phyloP scores from a whole-genome alignment of 2,113 vertebrate genomes.

The Haplochromis burtoni region DNA sequence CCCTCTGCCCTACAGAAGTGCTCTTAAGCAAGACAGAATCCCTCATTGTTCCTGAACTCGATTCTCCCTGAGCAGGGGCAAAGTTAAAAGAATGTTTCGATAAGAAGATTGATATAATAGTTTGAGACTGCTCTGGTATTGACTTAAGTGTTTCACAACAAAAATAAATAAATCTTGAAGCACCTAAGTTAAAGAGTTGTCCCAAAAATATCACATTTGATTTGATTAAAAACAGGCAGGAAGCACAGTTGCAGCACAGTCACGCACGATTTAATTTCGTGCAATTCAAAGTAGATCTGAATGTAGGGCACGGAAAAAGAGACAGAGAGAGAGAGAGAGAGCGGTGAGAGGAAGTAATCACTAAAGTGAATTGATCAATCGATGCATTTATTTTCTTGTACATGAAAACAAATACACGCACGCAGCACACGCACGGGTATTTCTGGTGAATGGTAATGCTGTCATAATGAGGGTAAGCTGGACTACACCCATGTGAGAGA shows the following conservation, averaged over 20 bases:
- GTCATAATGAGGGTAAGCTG: conserved; percentile 48
- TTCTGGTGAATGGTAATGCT: conserved; percentile 34
- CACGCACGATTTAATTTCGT: background rate
- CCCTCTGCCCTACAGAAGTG: background rate
- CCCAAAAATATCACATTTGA: background rate
- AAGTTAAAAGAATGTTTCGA: background rate
- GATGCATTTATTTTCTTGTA: background rate
- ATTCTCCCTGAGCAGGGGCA: background rate
- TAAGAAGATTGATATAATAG: background rate
- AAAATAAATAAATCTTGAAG: background rate
- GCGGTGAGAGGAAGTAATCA: background rate
- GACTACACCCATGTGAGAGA: conserved; percentile 42
- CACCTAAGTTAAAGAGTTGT: background rate
- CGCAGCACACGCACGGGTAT: background rate
- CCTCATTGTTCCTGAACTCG: background rate
- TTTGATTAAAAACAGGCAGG: background rate
- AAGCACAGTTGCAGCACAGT: background rate
- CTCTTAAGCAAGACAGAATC: background rate
- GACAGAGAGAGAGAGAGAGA: background rate
- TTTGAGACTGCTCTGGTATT: background rate
- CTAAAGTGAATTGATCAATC: background rate
- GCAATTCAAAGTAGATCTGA: background rate
- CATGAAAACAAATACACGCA: background rate
- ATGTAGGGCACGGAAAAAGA: background rate
- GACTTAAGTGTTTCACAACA: background rate